Evolutionary conservation across 2,888 invertebrate species (phyloP), one percentile per base, ranked within the genome.

Genomic region (Caenorhabditis doughertyi): DNA sequence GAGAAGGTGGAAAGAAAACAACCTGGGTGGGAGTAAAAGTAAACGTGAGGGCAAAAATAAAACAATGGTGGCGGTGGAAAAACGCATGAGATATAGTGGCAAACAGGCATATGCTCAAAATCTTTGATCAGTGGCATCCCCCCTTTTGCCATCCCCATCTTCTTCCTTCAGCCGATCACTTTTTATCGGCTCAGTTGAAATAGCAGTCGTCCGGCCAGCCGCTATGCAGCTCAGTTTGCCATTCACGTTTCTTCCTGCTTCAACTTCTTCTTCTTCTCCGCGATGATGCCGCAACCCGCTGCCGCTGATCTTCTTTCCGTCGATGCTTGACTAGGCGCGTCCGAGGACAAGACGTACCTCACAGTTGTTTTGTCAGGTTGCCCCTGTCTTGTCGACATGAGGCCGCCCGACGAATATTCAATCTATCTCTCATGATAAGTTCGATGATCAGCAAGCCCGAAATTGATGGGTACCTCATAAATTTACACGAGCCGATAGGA

Each of bases 51-150:
- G 77, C 77, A 51, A 81, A 72, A 79, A 62, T 56, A 71, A 18
- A 53, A 81, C 42, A 67, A 35, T 64, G 47, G 74, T 74, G 55
- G 62, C 47, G 35, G 55, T 44, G 76, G 32, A 71, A 56, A 81
- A 76, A 76, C 65, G 70, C 76, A 81, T 76, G 73, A 80, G 80
- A 73, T 80, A 73, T 80, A 65, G 71, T 72, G 79, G 67, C 65
- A 72, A 81, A 70, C 70, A 74, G 81, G 81, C 81, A 81, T 81
- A 65, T 76, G 81, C 81, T 76, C 76, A 76, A 81, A 80, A 81
- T 81, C 81, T 81, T 81, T 81, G 81, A 81, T 81, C 81, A 81
- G 71, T 70, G 67, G 81, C 74, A 64, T 72, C 51, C 44, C 47
- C 62, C 25, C 23, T 47, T 55, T 73, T 49, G 39, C 73, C 71